Evolutionary conservation across 2,797 vertebrate species (phyloP), one percentile per base, ranked within the genome.

Genomic region (Enteromius paludinosus): DNA sequence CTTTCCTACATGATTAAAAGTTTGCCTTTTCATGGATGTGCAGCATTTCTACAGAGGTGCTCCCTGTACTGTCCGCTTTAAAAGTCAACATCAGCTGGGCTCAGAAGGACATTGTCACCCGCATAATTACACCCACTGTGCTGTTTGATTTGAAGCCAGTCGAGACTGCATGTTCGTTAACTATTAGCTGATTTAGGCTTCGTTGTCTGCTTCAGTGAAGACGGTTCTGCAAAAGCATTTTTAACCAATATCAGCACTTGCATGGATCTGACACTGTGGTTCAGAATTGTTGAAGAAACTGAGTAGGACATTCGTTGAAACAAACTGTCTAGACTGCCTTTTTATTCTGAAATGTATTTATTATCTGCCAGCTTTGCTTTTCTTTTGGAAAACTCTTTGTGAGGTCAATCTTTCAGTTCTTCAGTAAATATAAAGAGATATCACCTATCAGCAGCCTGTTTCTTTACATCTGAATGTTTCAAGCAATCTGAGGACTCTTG

Each of bases 301-400:
- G 45, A 20, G n/a, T 64, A 56, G 43, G 28, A 49, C 2, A 2
- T 35, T 25, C 4, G 4, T 65, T 17, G 25, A 43, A 79, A 70
- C 62, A 17, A n/a, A 79, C 18, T 43, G 17, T 79, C 38, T 45
- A 79, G 38, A 47, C 52, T 80, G 66, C 52, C 38, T 47, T 79
- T 66, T 56, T 75, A 56, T 68, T 62, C 68, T 81, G 62, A 66
- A 52, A 82, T 30, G 1, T 82, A 82, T 82, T 75, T 82, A 82
- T 82, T 56, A 33, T 66, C 12, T 38, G 41, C 12, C 12, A 71
- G 33, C 70, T 61, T 43, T 11, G 23, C 68, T 75, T 54, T 78
- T 64, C 59, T 52, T 35, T 71, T 52, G 45, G 23, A 28, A 41
- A 54, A 72, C 38, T 38, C 30, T 74, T 49, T 81, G 41, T 73